phyloP scores from a whole-genome alignment of 2,113 vertebrate species.

The Cottus gobio region DNA sequence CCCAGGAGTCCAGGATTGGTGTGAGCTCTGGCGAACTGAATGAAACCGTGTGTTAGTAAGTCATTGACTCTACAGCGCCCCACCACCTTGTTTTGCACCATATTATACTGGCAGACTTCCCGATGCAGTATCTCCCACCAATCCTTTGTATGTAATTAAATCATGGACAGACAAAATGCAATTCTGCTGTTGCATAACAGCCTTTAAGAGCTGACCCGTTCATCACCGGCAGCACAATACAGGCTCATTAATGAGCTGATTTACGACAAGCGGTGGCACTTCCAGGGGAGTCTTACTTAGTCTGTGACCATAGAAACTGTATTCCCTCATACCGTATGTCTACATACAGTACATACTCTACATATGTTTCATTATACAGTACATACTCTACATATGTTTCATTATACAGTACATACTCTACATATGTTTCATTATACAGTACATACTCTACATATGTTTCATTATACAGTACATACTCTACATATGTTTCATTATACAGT shows the following conservation, averaged over 20 bases:
- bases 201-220: conserved; percentile 23
- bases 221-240: conserved; percentile 30
- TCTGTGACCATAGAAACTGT: conserved; percentile 30
- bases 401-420: no score
- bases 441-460: no score
- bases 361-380: no score
- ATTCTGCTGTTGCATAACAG: conserved; percentile 10
- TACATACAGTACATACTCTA: no score
- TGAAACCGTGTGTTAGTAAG: background rate
- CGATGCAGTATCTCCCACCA: background rate
- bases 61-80: background rate
- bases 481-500: no score
- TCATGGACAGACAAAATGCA: background rate
- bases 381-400: no score
- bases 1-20: background rate
- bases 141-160: background rate
- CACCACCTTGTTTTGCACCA: background rate
- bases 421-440: no score
- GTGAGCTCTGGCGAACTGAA: background rate
- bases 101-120: background rate
- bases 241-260: conserved; percentile 52
- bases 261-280: conserved; percentile 28
- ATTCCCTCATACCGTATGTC: background rate
- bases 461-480: no score
- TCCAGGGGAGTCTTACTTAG: background rate